Evolutionary conservation across 1,140 invertebrate genomes (phyloP), one percentile per base, ranked within the genome.

Genomic region (Lerema accius): DNA sequence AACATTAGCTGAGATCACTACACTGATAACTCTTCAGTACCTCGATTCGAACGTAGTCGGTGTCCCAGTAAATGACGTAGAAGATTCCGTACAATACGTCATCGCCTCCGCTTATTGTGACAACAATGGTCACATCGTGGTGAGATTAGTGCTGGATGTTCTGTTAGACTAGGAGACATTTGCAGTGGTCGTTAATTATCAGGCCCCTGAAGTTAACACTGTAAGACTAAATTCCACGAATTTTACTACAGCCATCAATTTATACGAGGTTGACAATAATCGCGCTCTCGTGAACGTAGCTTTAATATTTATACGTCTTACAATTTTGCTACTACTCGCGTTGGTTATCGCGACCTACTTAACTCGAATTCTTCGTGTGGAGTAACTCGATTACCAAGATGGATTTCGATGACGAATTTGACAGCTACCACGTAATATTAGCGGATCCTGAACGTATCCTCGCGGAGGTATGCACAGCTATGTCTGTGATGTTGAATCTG

Each of bases 401-500:
- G 35, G 10, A 37, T 11, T 37, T 37, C 7, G 35, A 37, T 11
- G n/a, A 37, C 2, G 35, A 37, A 7, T 11, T 37, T n/a, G 0
- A n/a, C 11, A 9, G 35, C 1, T 37, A 37, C 4, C 35, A 37
- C 7, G 35, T 37, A 11, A 11, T 11, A 9, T 2, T 37, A 11
- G 35, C 10, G 0, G 35, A 11, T 37, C 0, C n/a, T 0, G 45
- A 48, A 14, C 19, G 11, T 4, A 28, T 26, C 0, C 10, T 26
- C 0, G 11, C 14, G 5, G 45, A 48, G 14, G 45, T 48, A 0
- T 14, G 26, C 45, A 48, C 45, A 0, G 19, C 2, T 17, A 26
- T 14, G 6, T 48, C 45, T 10, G 45, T 48, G 11, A 48, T 48
- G n/a, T 1, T 48, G 11, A 48, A 48, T 14, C 14, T 48, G 1